Percentiles rank a stretch among this genome's conserved stretches.
phyloP scores from a whole-genome alignment of 2,797 vertebrate species.

The Argya squamiceps region DNA sequence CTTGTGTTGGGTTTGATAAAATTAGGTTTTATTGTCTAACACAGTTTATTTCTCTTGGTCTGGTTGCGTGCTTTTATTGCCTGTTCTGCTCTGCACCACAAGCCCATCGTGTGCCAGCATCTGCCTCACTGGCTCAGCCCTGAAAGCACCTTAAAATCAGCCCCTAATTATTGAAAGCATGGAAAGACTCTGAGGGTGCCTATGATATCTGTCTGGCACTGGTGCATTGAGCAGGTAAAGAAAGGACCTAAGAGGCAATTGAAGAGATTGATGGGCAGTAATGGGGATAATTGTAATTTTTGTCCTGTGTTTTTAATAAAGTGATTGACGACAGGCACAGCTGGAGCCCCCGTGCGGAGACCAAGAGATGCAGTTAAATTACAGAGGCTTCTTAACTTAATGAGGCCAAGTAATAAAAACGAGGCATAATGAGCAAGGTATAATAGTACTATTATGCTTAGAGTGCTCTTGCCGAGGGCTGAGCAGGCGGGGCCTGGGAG shows the following conservation, averaged over 20 bases:
- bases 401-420: constrained; percentile 52
- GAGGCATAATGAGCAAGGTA: constrained; percentile 44
- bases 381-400: constrained; percentile 45
- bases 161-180: neutral
- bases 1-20: neutral
- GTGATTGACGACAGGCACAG: constrained; percentile 3
- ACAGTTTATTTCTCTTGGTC: neutral
- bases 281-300: constrained; percentile 39
- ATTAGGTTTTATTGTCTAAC: neutral
- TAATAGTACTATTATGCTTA: constrained; percentile 17
- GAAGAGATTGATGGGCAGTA: constrained; percentile 17
- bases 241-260: constrained; percentile 28
- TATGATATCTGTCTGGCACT: neutral
- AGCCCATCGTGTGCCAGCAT: neutral
- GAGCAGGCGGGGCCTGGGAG: neutral
- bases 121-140: neutral
- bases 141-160: neutral
- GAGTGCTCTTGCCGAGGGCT: neutral
- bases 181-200: neutral
- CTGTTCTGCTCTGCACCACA: accelerated
- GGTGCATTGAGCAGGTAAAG: constrained; percentile 29
- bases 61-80: neutral
- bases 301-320: constrained; percentile 50
- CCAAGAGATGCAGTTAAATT: constrained; percentile 56
- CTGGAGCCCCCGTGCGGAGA: constrained; percentile 29